These are phyloP conservation scores for Phrynocephalus versicolor DNA, from an alignment of 2,113 vertebrate species.

Conservation along the genomic window DNA sequence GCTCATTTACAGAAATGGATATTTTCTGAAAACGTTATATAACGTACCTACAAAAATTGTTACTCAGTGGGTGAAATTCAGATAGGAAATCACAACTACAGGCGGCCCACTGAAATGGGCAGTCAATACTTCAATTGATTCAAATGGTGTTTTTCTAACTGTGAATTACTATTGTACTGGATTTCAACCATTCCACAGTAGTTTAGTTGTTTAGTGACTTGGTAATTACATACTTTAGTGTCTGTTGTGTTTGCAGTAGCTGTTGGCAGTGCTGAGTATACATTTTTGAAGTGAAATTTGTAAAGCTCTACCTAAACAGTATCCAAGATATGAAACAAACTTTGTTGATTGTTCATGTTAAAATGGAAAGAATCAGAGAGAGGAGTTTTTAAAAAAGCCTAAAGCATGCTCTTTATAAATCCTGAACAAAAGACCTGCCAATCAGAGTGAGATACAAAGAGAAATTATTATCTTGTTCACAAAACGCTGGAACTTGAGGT, in stretches of 20 bases:
- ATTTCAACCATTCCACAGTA: too few species aligned
- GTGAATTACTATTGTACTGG: too few species aligned
- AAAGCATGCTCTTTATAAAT: background rate
- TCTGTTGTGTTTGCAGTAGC: background rate
- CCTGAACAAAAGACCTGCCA: conserved; percentile 19
- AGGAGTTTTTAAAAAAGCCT: background rate
- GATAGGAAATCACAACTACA: too few species aligned
- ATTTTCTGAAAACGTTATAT: background rate
- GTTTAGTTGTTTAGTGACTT: too few species aligned
- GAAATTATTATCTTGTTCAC: conserved; percentile 1
- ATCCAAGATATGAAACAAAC: background rate
- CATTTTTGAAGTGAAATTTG: conserved; percentile 7
- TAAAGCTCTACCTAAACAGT: background rate
- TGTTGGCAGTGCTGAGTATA: background rate
- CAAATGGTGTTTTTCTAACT: too few species aligned
- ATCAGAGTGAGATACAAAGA: conserved; percentile 9
- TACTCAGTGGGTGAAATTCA: background rate
- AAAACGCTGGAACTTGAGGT: background rate
- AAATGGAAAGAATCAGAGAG: background rate
- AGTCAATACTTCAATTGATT: too few species aligned
- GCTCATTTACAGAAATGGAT: background rate
- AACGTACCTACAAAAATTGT: background rate
- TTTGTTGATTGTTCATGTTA: background rate
- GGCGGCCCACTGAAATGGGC: too few species aligned
- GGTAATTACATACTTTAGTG: background rate